Evolutionary conservation across 2,113 vertebrate species (phyloP).

Genomic region (Nothoprocta pentlandii): DNA sequence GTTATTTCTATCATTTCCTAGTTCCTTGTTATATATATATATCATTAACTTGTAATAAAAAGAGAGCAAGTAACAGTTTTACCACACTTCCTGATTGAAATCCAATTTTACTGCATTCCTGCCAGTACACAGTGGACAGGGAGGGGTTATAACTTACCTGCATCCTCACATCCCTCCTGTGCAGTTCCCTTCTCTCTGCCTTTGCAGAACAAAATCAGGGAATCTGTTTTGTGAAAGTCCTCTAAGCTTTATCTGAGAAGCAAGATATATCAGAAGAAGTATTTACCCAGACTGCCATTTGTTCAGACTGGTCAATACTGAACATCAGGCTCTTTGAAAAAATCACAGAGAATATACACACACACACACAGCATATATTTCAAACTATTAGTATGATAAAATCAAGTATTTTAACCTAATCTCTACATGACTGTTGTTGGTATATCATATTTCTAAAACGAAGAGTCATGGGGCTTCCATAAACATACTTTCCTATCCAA

Average conservation of each 20-base stretch:
- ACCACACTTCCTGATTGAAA: not conserved
- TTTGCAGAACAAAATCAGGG: not conserved
- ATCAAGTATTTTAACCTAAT: not conserved
- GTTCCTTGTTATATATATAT: rapidly evolving
- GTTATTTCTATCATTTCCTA: not conserved
- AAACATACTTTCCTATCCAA: not conserved
- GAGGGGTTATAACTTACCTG: too few relatives aligned
- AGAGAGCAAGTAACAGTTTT: not conserved
- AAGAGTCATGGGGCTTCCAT: not conserved
- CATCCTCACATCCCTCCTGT: not conserved
- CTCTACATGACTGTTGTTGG: not conserved
- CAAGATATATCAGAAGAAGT: not conserved
- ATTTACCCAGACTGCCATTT: not conserved
- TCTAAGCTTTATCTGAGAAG: not conserved
- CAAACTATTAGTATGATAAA: not conserved
- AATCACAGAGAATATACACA: not conserved
- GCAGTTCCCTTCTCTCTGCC: not conserved
- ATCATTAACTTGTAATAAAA: not conserved
- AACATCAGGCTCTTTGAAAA: not conserved
- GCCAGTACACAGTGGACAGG: not conserved
- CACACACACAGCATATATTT: not conserved
- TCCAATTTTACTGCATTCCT: not conserved
- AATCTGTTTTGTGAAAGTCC: not conserved
- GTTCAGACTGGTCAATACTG: not conserved
- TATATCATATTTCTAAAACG: not conserved